Conservation (phyloP, 2,797 vertebrate species). For the Tamandua tetradactyla region DNA sequence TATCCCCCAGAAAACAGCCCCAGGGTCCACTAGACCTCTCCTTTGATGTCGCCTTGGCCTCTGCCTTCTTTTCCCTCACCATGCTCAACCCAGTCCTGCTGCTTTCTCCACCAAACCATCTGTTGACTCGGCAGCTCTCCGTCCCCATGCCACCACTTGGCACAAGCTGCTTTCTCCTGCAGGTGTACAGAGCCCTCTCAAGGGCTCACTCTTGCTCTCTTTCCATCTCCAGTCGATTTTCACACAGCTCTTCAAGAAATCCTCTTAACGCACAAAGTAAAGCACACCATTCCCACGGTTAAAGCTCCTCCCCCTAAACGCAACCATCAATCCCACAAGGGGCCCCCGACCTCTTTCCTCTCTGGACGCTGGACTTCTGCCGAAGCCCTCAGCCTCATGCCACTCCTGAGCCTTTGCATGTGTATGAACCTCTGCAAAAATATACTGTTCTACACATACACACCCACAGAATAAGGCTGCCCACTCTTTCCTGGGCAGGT, state of each 20-base stretch:
- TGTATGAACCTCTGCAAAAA: neutral
- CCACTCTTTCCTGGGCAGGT: neutral
- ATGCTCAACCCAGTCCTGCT: neutral
- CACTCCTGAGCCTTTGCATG: neutral
- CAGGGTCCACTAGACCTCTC: no score
- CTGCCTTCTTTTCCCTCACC: neutral
- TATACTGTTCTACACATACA: rapidly evolving
- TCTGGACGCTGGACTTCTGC: no score
- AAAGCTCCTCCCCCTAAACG: neutral
- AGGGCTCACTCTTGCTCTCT: neutral
- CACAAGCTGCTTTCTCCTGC: neutral
- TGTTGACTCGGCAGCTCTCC: neutral
- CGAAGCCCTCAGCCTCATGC: neutral
- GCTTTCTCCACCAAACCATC: neutral
- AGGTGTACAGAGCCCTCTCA: neutral
- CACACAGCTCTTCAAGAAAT: neutral
- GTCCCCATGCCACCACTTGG: neutral
- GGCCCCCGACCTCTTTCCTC: neutral
- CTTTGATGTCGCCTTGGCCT: neutral
- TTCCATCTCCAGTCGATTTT: neutral
- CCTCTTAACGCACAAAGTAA: neutral
- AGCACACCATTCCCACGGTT: neutral
- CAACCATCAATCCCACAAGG: neutral
- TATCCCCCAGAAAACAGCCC: neutral
- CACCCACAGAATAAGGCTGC: neutral